phyloP scores from a whole-genome alignment of 1,140 invertebrate species.

The Trachymyrmex cornetzi region DNA sequence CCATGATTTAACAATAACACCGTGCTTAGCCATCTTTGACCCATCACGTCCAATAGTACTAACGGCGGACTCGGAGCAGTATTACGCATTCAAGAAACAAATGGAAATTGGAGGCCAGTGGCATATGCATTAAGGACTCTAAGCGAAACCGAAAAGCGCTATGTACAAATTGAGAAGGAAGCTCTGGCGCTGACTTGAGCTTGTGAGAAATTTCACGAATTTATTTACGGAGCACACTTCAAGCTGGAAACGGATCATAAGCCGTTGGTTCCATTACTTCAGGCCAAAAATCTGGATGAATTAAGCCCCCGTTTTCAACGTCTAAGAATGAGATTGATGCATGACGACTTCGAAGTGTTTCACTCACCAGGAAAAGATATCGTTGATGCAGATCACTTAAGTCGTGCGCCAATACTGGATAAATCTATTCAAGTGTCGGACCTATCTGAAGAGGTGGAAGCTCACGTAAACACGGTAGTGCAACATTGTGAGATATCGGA shows the following conservation, averaged over 20 bases:
- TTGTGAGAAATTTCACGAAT: conserved; percentile 81
- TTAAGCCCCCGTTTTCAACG: conserved; percentile 81
- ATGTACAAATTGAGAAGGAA: conserved; percentile 86
- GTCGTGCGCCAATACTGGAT: conserved; percentile 39
- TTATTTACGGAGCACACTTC: conserved; percentile 76
- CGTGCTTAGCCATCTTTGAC: conserved; percentile 77
- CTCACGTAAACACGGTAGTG: background rate
- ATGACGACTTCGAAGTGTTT: conserved; percentile 78
- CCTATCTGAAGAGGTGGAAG: conserved; percentile 41
- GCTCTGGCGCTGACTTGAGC: conserved; percentile 85
- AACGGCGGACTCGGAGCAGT: conserved; percentile 69
- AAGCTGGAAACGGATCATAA: conserved; percentile 82
- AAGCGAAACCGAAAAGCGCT: conserved; percentile 73
- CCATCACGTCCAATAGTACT: conserved; percentile 54
- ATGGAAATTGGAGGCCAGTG: conserved; percentile 66
- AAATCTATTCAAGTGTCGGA: conserved; percentile 35
- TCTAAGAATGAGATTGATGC: conserved; percentile 78
- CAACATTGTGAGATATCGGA: conserved; percentile 27
- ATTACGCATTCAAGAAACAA: conserved; percentile 78
- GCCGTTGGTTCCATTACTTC: conserved; percentile 75
- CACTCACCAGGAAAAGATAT: conserved; percentile 76
- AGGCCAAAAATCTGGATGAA: conserved; percentile 29
- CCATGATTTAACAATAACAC: too few relatives aligned
- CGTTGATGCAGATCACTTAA: conserved; percentile 76
- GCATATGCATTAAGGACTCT: conserved; percentile 80